These are phyloP conservation scores for Imbricaverruca yamaguchii DNA, from an alignment of 2,888 invertebrate species.

Conservation along the genomic window DNA sequence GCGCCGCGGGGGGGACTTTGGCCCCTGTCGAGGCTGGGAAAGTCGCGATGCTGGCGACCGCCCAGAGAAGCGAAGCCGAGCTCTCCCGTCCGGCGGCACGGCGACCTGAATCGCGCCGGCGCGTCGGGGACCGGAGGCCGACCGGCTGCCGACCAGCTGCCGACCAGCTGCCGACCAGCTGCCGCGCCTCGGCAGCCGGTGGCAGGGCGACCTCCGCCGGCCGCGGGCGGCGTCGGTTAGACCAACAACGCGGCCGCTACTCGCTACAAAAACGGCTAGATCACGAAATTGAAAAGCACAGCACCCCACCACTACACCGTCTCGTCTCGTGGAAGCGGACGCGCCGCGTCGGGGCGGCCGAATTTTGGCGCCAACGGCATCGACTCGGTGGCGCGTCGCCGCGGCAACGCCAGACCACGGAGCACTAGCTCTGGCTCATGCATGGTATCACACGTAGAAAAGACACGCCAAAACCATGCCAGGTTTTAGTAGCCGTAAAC, in stretches of 20 bases:
- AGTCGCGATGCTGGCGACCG: too few relatives aligned
- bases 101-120: too few relatives aligned
- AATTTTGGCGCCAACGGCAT: neutral
- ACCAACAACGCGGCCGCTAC: neutral
- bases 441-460: constrained; percentile 15
- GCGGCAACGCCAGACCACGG: neutral
- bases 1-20: too few relatives aligned
- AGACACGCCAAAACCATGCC: constrained; percentile 18
- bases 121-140: too few relatives aligned
- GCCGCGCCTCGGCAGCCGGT: too few relatives aligned
- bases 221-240: too few relatives aligned
- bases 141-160: too few relatives aligned
- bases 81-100: too few relatives aligned
- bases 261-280: neutral
- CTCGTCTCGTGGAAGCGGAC: neutral
- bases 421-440: neutral
- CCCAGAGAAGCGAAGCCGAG: too few relatives aligned
- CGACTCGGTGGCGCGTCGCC: neutral
- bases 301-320: neutral
- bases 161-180: too few relatives aligned
- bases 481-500: constrained; percentile 15
- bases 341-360: neutral
- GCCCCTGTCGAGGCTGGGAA: too few relatives aligned
- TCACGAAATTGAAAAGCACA: constrained; percentile 1
- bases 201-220: too few relatives aligned